A percentile compares a stretch with the other conserved stretches of the same genome.
These are phyloP conservation scores for Caenorhabditis panamensis DNA, from an alignment of 2,888 invertebrate species.

Conservation along the genomic window DNA sequence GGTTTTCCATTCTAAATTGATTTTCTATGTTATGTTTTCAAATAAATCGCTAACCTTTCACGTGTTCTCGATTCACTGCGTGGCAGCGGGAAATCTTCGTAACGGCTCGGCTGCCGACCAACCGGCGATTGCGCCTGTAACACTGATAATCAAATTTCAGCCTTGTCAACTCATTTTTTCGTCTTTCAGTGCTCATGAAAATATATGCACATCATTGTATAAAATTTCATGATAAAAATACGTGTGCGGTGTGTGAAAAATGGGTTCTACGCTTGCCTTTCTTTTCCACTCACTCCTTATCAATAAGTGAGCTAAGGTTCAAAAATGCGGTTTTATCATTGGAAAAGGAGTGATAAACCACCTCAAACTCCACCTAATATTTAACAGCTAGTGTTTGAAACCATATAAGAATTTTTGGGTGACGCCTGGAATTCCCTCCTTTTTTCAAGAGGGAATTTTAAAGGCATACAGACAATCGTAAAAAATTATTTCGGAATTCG, in stretches of 20 bases:
- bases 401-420: background rate
- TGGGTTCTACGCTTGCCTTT: slow-evolving; percentile 30
- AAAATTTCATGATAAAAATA: slow-evolving; percentile 38
- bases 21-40: background rate
- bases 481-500: background rate
- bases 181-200: slow-evolving; percentile 33
- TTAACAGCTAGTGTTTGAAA: slow-evolving; percentile 1
- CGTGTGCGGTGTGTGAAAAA: slow-evolving; percentile 44
- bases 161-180: background rate
- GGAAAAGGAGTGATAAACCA: slow-evolving; percentile 37
- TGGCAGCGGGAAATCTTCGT: slow-evolving; percentile 46
- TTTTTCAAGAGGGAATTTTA: background rate
- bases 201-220: slow-evolving; percentile 27
- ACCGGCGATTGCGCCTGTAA: slow-evolving; percentile 59
- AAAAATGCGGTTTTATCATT: slow-evolving; percentile 39
- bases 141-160: slow-evolving; percentile 26
- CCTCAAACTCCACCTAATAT: slow-evolving; percentile 23
- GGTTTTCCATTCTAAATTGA: slow-evolving; percentile 63
- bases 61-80: slow-evolving; percentile 51
- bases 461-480: background rate
- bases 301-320: slow-evolving; percentile 42
- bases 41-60: slow-evolving; percentile 46
- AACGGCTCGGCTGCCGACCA: slow-evolving; percentile 52
- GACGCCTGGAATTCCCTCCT: background rate
- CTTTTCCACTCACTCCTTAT: slow-evolving; percentile 30